Conservation (phyloP, 2,113 vertebrate genomes). For the Oriolus oriolus region DNA sequence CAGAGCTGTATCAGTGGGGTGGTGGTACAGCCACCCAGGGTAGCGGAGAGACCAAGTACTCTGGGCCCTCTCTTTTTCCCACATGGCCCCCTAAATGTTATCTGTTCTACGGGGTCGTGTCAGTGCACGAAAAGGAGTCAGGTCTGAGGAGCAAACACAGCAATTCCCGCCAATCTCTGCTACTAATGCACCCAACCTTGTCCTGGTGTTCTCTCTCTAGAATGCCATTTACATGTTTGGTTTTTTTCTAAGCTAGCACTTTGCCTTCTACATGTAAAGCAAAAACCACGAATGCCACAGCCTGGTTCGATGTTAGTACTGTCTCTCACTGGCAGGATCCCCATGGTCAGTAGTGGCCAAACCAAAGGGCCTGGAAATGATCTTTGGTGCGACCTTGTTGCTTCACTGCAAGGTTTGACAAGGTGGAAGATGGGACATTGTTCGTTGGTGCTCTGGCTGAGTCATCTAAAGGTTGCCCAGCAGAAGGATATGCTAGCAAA, state of each 20-base stretch:
- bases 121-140: not conserved
- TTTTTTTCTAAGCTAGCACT: not conserved
- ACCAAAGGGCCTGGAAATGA: not conserved
- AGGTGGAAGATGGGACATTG: not conserved
- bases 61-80: not conserved
- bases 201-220: not conserved
- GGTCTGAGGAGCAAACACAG: not conserved
- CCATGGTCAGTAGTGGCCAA: accelerated
- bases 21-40: accelerated
- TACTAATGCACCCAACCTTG: not conserved
- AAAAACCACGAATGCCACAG: not conserved
- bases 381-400: not conserved
- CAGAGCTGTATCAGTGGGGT: not conserved
- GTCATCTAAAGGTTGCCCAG: not conserved
- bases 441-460: not conserved
- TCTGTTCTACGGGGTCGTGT: accelerated
- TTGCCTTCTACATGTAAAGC: not conserved
- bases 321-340: not conserved
- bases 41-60: not conserved
- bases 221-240: not conserved
- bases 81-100: not conserved
- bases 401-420: not conserved
- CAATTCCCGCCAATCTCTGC: conserved; percentile 36
- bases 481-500: not conserved
- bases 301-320: not conserved